Evolutionary conservation across 2,888 invertebrate species (phyloP).

Genomic region (Nesidiocoris tenuis): DNA sequence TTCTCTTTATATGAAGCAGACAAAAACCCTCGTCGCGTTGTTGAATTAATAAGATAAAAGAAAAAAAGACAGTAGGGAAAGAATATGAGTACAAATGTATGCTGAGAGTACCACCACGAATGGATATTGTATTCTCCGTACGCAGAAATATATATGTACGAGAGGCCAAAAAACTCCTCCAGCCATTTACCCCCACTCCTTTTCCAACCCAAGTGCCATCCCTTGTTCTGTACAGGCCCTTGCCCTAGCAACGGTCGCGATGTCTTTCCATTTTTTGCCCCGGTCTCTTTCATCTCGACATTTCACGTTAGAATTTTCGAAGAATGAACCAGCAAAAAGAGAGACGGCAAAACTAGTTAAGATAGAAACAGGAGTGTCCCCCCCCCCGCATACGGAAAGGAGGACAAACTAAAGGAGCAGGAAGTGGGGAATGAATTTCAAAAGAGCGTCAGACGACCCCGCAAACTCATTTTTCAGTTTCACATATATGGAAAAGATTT

Average conservation of each 20-base stretch:
- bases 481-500: background rate
- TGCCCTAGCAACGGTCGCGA: background rate
- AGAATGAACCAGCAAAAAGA: background rate
- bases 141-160: background rate
- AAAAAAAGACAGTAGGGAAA: background rate
- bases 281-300: slow-evolving; percentile 14
- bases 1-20: background rate
- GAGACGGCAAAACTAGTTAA: background rate
- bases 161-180: background rate
- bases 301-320: slow-evolving; percentile 18
- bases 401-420: background rate
- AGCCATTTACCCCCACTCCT: background rate
- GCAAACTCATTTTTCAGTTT: background rate
- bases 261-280: background rate
- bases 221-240: background rate
- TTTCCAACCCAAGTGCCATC: background rate
- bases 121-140: background rate
- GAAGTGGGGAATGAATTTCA: background rate
- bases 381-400: no score
- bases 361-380: background rate
- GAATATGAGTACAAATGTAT: background rate
- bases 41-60: background rate
- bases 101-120: background rate
- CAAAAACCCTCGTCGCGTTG: background rate
- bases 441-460: background rate